A percentile compares a stretch with the other conserved stretches of the same genome.
phyloP scores from a whole-genome alignment of 1,140 invertebrate genomes.

The Melitaea cinxia region DNA sequence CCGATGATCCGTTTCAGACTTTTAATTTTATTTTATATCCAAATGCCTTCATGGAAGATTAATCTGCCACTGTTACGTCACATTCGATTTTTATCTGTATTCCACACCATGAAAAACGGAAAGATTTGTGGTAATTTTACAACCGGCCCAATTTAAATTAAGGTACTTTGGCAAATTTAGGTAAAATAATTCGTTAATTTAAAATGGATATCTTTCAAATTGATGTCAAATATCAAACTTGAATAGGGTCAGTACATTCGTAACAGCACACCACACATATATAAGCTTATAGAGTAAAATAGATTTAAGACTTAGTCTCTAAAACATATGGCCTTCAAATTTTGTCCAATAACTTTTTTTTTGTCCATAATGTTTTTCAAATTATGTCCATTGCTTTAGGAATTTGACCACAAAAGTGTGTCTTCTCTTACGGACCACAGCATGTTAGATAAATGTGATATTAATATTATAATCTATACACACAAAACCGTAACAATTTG shows the following conservation, averaged over 20 bases:
- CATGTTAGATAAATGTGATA: too few species aligned
- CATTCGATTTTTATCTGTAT: constrained; percentile 8
- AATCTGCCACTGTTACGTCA: constrained; percentile 14
- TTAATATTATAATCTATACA: too few species aligned
- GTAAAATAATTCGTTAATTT: not conserved
- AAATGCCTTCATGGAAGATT: constrained; percentile 32
- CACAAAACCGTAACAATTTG: too few species aligned
- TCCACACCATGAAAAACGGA: not conserved
- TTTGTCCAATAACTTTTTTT: not conserved
- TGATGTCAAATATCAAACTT: not conserved
- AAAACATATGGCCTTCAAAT: not conserved
- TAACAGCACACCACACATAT: not conserved
- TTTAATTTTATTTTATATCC: constrained; percentile 37
- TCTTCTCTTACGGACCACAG: too few species aligned
- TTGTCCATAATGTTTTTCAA: too few species aligned
- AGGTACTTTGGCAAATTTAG: not conserved
- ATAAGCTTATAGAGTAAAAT: not conserved
- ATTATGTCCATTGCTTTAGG: too few species aligned
- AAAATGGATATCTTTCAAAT: not conserved
- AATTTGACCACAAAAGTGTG: too few species aligned
- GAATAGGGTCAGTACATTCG: not conserved
- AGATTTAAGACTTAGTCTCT: not conserved
- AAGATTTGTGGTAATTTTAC: not conserved
- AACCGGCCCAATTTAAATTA: constrained; percentile 14
- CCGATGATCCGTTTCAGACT: constrained; percentile 72